phyloP scores from a whole-genome alignment of 2,888 invertebrate species.

The Gastracanthus pulcherrimus region DNA sequence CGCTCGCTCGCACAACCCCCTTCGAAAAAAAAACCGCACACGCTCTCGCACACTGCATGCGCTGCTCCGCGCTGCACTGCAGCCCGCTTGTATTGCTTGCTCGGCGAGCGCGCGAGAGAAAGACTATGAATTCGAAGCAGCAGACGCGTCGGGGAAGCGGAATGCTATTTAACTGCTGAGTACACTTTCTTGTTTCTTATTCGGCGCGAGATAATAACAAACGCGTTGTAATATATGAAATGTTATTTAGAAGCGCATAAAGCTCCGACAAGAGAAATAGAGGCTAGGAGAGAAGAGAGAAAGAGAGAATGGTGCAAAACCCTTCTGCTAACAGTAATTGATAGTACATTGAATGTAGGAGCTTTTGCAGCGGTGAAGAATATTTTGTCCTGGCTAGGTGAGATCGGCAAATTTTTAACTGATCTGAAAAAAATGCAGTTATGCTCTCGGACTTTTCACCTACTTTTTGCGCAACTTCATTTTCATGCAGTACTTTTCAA shows the following conservation, averaged over 20 bases:
- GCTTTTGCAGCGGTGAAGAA: background rate
- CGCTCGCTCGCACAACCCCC: background rate
- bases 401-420: too few relatives aligned
- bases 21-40: conserved; percentile 21
- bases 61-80: too few relatives aligned
- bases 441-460: too few relatives aligned
- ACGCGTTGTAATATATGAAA: conserved; percentile 54
- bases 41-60: background rate
- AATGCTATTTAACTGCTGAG: conserved; percentile 56
- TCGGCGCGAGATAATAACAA: conserved; percentile 55
- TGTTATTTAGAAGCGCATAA: conserved; percentile 56
- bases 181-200: conserved; percentile 53
- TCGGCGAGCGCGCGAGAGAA: too few relatives aligned
- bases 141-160: conserved; percentile 39
- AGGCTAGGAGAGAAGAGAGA: background rate
- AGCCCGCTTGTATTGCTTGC: too few relatives aligned
- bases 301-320: too few relatives aligned
- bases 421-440: too few relatives aligned
- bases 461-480: too few relatives aligned
- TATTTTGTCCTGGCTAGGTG: too few relatives aligned
- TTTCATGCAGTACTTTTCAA: too few relatives aligned
- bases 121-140: conserved; percentile 55
- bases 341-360: conserved; percentile 29
- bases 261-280: conserved; percentile 5
- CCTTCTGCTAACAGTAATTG: conserved; percentile 35